Conservation (phyloP, 2,797 vertebrate genomes). For the Dryobates pubescens region DNA sequence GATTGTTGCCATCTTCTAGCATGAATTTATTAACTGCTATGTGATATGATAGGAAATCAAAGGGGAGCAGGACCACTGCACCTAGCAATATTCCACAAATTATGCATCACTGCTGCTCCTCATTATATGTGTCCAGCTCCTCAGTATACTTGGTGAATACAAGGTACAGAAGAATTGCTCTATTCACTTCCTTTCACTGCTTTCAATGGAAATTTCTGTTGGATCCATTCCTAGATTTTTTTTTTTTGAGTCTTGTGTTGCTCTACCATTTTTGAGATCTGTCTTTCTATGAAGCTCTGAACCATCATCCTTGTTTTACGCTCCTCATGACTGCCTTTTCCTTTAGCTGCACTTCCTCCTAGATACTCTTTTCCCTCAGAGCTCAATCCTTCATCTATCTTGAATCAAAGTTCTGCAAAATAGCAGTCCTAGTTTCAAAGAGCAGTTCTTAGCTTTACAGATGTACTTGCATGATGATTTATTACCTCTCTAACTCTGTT, state of each 20-base stretch:
- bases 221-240: not conserved
- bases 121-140: not conserved
- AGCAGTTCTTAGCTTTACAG: not conserved
- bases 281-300: not conserved
- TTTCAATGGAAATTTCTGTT: not conserved
- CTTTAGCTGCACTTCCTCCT: not conserved
- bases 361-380: not conserved
- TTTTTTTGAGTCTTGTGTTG: not conserved
- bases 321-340: not conserved
- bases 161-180: not conserved
- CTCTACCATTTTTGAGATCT: not conserved
- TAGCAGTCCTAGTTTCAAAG: not conserved
- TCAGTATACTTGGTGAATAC: not conserved
- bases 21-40: not conserved
- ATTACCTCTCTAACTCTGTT: not conserved
- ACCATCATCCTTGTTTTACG: not conserved
- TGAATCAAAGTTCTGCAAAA: not conserved
- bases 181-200: not conserved
- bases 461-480: not conserved
- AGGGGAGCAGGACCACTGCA: not conserved
- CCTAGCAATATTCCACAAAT: not conserved
- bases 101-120: not conserved
- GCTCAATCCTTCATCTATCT: not conserved
- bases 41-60: not conserved
- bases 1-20: not conserved